A percentile compares a stretch with the other conserved stretches of the same genome.
Conservation (phyloP, 2,888 invertebrate genomes). For the Cinara cedri region DNA sequence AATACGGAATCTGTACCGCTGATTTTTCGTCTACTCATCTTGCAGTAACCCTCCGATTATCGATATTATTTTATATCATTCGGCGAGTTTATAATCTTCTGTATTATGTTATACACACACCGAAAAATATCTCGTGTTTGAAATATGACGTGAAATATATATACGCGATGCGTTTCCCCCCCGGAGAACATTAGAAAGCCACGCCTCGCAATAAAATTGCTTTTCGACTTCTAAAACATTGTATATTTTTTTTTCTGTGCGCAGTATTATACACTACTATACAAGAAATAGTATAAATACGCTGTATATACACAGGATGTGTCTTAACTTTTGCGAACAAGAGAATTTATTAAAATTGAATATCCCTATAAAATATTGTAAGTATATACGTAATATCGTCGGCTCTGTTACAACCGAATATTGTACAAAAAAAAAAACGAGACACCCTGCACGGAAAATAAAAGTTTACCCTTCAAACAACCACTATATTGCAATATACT, state of each 20-base stretch:
- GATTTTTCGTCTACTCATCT: too few species aligned
- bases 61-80: background rate
- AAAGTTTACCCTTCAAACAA: slow-evolving; percentile 33
- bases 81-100: background rate
- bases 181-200: slow-evolving; percentile 31
- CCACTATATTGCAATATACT: background rate
- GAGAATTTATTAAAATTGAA: slow-evolving; percentile 28
- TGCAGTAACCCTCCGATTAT: too few species aligned
- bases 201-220: slow-evolving; percentile 43
- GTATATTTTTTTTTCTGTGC: background rate
- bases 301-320: background rate
- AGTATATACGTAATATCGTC: background rate
- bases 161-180: slow-evolving; percentile 11
- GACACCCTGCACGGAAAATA: slow-evolving; percentile 5
- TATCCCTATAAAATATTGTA: background rate
- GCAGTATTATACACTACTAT: background rate
- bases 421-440: background rate
- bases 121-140: background rate
- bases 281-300: background rate
- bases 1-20: too few species aligned
- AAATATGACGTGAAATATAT: slow-evolving; percentile 14
- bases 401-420: slow-evolving; percentile 9
- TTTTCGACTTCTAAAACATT: background rate
- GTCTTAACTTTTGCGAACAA: background rate
- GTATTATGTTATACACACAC: background rate